Conservation (phyloP, 2,113 vertebrate genomes). For the Natator depressus region DNA sequence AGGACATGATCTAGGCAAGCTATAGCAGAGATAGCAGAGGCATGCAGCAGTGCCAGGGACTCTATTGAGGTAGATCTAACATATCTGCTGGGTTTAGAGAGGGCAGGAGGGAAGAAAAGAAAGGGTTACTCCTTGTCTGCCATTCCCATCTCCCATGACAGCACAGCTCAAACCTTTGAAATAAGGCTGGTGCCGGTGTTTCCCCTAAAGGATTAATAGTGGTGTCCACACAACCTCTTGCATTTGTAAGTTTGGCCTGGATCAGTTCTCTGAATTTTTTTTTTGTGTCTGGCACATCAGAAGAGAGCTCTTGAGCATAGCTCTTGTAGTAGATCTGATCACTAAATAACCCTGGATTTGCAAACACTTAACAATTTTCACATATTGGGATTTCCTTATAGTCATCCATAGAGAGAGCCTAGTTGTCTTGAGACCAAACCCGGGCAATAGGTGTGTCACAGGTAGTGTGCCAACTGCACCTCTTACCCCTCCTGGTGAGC, state of each 20-base stretch:
- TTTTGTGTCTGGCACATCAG: background rate
- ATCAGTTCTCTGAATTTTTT: background rate
- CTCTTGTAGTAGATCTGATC: background rate
- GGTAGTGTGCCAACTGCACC: background rate
- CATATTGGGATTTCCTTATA: background rate
- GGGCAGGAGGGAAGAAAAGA: background rate
- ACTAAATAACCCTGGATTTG: background rate
- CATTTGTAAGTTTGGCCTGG: background rate
- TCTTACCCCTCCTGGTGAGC: background rate
- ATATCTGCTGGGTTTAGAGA: background rate
- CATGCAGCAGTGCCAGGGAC: background rate
- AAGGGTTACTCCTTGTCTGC: background rate
- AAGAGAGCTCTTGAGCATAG: background rate
- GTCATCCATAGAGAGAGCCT: background rate
- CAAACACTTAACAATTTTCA: background rate
- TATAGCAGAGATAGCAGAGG: background rate
- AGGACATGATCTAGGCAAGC: background rate
- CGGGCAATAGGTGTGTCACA: background rate
- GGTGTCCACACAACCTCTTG: background rate
- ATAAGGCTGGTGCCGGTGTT: background rate
- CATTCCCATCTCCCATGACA: background rate
- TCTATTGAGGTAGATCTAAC: background rate
- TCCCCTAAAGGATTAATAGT: background rate
- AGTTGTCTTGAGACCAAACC: background rate
- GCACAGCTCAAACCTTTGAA: background rate